Conservation (phyloP, 2,888 invertebrate species). For the Phaedon cochleariae region DNA sequence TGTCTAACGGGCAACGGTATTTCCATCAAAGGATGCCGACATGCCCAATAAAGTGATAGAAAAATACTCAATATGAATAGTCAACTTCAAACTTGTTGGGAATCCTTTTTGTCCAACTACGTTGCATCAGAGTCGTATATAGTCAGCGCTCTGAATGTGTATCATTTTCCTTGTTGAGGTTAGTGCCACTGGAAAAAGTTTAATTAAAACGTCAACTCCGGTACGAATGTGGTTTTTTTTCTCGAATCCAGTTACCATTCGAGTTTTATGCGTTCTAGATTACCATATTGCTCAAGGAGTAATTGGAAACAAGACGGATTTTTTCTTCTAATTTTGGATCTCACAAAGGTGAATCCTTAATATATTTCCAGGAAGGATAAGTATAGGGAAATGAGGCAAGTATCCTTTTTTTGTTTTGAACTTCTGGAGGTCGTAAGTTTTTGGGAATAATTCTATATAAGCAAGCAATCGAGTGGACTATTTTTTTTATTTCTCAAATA, state of each 20-base stretch:
- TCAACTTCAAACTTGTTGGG: conserved; percentile 19
- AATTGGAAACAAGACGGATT: neutral
- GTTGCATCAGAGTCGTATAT: conserved; percentile 7
- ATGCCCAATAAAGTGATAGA: conserved; percentile 38
- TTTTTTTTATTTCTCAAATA: too few species aligned
- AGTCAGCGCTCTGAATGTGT: conserved; percentile 21
- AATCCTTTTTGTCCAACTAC: conserved; percentile 24
- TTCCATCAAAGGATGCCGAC: conserved; percentile 39
- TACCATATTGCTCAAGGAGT: neutral
- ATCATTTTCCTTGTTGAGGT: conserved; percentile 24
- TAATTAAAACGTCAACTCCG: conserved; percentile 32
- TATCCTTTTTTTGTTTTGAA: too few species aligned
- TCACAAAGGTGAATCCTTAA: too few species aligned
- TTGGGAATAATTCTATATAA: too few species aligned
- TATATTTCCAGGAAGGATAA: too few species aligned
- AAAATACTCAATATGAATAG: conserved; percentile 42
- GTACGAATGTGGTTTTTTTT: conserved; percentile 25
- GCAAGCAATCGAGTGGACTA: too few species aligned
- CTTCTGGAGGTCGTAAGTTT: too few species aligned
- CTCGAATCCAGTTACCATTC: conserved; percentile 10
- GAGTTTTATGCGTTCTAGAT: neutral
- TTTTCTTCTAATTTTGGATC: too few species aligned
- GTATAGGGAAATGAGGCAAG: too few species aligned
- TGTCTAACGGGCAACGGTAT: conserved; percentile 41
- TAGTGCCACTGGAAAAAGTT: conserved; percentile 22